A percentile compares a stretch with the other conserved stretches of the same genome.
These are phyloP conservation scores for Apostichopus leukothele DNA, from an alignment of 53 echinoderm and acorn worm genomes.

Conservation along the genomic window DNA sequence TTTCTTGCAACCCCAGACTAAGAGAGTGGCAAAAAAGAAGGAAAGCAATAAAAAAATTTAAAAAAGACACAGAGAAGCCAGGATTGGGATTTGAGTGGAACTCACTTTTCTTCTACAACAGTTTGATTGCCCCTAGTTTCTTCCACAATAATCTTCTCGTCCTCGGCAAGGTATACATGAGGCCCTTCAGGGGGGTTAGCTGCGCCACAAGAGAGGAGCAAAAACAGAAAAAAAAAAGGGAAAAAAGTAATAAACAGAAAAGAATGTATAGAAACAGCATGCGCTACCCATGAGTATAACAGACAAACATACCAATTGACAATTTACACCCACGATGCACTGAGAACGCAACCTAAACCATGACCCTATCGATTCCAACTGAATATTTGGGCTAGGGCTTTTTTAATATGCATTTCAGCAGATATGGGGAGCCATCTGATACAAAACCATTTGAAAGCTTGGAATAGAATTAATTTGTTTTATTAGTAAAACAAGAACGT, in stretches of 20 bases:
- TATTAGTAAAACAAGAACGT: too few relatives aligned
- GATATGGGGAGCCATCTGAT: too few relatives aligned
- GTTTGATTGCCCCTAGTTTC: conserved; percentile 87
- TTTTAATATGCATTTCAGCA: neutral
- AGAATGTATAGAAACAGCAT: conserved; percentile 14
- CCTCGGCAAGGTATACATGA: conserved; percentile 96
- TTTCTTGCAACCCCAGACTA: too few relatives aligned
- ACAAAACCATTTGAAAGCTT: too few relatives aligned
- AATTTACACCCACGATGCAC: neutral
- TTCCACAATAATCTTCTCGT: conserved; percentile 99
- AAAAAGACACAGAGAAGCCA: neutral
- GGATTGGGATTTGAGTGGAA: conserved; percentile 16
- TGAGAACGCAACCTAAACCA: too few relatives aligned
- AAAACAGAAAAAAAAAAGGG: conserved; percentile 10
- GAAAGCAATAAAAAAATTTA: neutral
- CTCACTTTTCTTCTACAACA: conserved; percentile 99
- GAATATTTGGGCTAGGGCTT: neutral
- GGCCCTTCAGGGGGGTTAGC: conserved; percentile 85
- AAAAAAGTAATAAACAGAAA: conserved; percentile 16
- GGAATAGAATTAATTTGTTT: too few relatives aligned
- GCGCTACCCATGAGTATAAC: neutral
- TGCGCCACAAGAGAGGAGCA: conserved; percentile 41
- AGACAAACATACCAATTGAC: neutral
- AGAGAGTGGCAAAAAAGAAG: neutral
- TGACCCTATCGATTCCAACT: too few relatives aligned